Conservation (phyloP, 2,113 vertebrate genomes). For the Isurus oxyrinchus region DNA sequence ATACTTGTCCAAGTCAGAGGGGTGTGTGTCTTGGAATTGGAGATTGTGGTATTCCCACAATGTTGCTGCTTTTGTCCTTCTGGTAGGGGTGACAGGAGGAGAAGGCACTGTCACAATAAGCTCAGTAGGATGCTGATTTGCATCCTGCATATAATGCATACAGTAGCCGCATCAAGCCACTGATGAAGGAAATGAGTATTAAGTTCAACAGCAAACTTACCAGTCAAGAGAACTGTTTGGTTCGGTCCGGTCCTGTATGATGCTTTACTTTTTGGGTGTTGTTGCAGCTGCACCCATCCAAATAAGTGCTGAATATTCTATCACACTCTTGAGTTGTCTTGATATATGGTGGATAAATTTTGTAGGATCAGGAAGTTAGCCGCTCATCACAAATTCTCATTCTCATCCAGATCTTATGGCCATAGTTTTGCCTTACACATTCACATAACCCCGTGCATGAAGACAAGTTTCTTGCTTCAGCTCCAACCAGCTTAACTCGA, state of each 20-base stretch:
- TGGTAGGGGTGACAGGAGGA: neutral
- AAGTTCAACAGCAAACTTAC: neutral
- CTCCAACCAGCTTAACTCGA: neutral
- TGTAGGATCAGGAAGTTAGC: neutral
- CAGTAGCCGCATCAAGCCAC: neutral
- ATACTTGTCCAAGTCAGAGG: neutral
- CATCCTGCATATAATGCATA: neutral
- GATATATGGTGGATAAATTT: neutral
- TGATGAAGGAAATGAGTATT: neutral
- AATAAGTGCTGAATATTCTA: neutral
- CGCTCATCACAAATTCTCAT: neutral
- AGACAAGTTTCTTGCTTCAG: neutral
- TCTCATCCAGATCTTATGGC: neutral
- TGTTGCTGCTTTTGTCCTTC: neutral
- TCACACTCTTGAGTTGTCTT: neutral
- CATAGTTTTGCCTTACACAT: neutral
- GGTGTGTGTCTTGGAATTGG: neutral
- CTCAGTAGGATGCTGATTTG: neutral
- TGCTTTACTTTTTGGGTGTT: neutral
- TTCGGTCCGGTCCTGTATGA: neutral
- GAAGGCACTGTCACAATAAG: neutral
- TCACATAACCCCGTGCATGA: neutral
- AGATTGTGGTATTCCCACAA: neutral
- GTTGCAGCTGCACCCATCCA: neutral
- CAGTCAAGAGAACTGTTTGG: neutral